phyloP scores from a whole-genome alignment of 2,888 invertebrate species.

The Axea sp. region DNA sequence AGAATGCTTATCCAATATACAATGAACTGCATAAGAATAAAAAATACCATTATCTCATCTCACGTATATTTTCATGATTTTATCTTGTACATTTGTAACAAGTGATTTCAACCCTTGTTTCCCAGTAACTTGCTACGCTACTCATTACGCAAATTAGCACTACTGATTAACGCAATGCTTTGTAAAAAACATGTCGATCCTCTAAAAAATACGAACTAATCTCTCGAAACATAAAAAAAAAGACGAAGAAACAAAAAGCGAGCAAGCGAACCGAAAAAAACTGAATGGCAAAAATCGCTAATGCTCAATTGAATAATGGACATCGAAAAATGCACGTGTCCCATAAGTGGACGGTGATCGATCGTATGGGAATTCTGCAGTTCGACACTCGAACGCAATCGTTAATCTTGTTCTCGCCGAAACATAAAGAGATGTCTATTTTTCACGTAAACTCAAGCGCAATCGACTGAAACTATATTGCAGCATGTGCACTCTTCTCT shows the following conservation, averaged over 20 bases:
- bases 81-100: too few relatives aligned
- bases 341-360: slow-evolving; percentile 50
- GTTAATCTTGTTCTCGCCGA: slow-evolving; percentile 50
- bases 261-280: slow-evolving; percentile 10
- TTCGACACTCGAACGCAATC: slow-evolving; percentile 50
- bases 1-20: too few relatives aligned
- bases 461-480: slow-evolving; percentile 63
- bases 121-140: slow-evolving; percentile 27
- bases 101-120: too few relatives aligned
- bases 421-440: slow-evolving; percentile 62
- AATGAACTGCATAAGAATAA: too few relatives aligned
- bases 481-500: slow-evolving; percentile 69
- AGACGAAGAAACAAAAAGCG: slow-evolving; percentile 1
- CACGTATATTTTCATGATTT: too few relatives aligned
- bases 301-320: slow-evolving; percentile 61
- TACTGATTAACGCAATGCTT: slow-evolving; percentile 51
- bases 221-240: slow-evolving; percentile 5
- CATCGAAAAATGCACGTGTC: slow-evolving; percentile 54
- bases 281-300: slow-evolving; percentile 38
- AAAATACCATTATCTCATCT: too few relatives aligned
- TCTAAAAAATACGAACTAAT: slow-evolving; percentile 22
- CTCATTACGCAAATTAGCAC: slow-evolving; percentile 39
- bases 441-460: slow-evolving; percentile 60
- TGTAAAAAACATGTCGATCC: slow-evolving; percentile 46
- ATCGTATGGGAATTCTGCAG: slow-evolving; percentile 51